Conservation (phyloP, 1,140 invertebrate species). For the Babylonia areolata region DNA sequence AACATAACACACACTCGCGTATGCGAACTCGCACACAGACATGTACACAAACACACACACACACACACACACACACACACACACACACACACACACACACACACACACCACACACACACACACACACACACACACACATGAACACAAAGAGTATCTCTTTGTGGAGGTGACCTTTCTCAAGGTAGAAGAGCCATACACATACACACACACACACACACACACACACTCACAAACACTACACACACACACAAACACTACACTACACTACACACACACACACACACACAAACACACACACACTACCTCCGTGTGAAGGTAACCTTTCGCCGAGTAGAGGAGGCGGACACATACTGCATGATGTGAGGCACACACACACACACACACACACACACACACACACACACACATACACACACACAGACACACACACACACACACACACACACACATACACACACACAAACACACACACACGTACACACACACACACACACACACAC, state of each 20-base stretch:
- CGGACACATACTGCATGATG: conserved; percentile 87
- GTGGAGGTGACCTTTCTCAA: no score
- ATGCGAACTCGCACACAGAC: not conserved
- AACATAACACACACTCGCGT: not conserved
- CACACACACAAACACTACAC: not conserved
- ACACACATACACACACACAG: not conserved
- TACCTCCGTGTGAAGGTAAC: conserved; percentile 87
- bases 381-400: not conserved
- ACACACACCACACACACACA: not conserved
- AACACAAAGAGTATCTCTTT: not conserved
- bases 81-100: not conserved
- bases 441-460: not conserved
- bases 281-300: not conserved
- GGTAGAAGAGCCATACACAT: no score
- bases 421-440: not conserved
- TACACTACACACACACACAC: conserved; percentile 57
- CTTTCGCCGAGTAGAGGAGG: conserved; percentile 77
- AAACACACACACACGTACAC: not conserved
- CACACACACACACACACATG: not conserved
- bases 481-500: not conserved
- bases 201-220: no score
- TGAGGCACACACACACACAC: conserved; percentile 77
- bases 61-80: not conserved
- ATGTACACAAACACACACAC: not conserved
- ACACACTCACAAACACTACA: no score